These are phyloP conservation scores for Cuculus canorus DNA, from an alignment of 2,797 vertebrate species.

Conservation along the genomic window DNA sequence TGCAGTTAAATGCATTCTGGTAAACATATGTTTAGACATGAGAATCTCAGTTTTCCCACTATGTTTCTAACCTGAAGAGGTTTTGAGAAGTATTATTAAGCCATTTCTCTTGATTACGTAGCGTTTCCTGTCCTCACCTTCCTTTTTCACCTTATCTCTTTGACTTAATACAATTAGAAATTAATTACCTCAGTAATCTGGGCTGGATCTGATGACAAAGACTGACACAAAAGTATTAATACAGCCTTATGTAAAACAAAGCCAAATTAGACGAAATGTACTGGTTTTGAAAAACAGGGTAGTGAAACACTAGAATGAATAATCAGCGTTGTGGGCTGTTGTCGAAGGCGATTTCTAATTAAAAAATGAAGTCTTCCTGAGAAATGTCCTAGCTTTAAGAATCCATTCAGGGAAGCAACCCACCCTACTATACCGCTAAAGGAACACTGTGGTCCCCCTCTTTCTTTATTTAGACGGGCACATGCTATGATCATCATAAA, in stretches of 20 bases:
- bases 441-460: neutral
- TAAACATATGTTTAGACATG: neutral
- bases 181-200: neutral
- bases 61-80: neutral
- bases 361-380: neutral
- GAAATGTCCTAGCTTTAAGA: neutral
- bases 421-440: neutral
- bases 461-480: neutral
- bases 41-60: neutral
- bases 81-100: neutral
- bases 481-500: neutral
- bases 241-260: neutral
- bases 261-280: neutral
- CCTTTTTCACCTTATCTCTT: neutral
- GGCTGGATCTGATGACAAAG: neutral
- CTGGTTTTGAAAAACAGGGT: neutral
- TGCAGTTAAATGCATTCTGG: neutral
- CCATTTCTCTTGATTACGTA: neutral
- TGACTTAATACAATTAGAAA: neutral
- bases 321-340: neutral
- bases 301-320: neutral
- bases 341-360: neutral
- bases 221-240: neutral
- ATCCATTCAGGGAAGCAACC: neutral
- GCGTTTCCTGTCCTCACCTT: neutral